A percentile compares a stretch with the other conserved stretches of the same genome.
Conservation (phyloP, 2,797 vertebrate genomes). For the Lagorchestes hirsutus region DNA sequence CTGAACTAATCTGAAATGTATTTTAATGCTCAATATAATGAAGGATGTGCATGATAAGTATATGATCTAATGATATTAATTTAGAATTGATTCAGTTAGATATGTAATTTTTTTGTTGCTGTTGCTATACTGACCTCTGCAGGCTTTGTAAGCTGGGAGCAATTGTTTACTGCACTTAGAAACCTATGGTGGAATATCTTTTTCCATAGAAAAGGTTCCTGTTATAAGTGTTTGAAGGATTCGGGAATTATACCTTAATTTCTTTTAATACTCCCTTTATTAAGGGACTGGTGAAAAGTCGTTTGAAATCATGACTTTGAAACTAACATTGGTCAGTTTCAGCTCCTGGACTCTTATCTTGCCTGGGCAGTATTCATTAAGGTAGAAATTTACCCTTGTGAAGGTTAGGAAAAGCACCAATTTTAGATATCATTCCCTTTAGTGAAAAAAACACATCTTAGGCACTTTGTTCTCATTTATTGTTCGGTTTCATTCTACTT, state of each 20-base stretch:
- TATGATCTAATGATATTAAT: conserved; percentile 65
- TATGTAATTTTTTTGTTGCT: conserved; percentile 82
- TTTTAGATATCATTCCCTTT: conserved; percentile 31
- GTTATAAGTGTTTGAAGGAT: not conserved
- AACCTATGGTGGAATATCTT: not conserved
- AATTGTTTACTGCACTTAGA: conserved; percentile 73
- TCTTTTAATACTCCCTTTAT: conserved; percentile 38
- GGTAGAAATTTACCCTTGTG: conserved; percentile 44
- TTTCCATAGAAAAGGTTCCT: not conserved
- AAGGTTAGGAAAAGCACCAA: conserved; percentile 22
- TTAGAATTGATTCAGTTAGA: conserved; percentile 62
- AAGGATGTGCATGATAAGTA: conserved; percentile 14
- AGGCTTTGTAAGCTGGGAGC: conserved; percentile 86
- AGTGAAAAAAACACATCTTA: conserved; percentile 3
- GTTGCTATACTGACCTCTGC: conserved; percentile 94
- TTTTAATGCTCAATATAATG: conserved; percentile 17
- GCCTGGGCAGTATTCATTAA: conserved; percentile 18
- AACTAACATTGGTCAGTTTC: conserved; percentile 27
- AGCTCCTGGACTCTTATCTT: conserved; percentile 22
- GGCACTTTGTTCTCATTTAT: not conserved
- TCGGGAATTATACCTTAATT: not conserved
- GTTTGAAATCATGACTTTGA: conserved; percentile 59
- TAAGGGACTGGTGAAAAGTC: conserved; percentile 11
- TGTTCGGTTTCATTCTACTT: not conserved
- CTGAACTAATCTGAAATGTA: conserved; percentile 10